Conservation (phyloP, 1,140 invertebrate species). For the Chironomus striatipennis region DNA sequence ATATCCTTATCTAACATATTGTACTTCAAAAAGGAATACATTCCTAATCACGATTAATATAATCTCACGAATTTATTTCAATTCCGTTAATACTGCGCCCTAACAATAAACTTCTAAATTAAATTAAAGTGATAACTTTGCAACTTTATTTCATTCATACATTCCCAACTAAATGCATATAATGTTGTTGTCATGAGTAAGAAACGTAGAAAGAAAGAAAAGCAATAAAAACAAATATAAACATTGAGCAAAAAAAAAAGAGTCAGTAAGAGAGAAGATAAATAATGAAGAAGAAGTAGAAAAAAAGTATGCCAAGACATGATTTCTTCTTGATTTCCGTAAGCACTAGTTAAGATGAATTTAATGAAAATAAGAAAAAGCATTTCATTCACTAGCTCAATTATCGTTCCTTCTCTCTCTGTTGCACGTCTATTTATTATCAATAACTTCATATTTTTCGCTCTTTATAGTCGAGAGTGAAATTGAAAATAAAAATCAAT, state of each 20-base stretch:
- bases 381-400: neutral
- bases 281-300: neutral
- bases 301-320: conserved; percentile 19
- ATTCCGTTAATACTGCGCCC: too few relatives aligned
- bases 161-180: too few relatives aligned
- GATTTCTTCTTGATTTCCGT: conserved; percentile 22
- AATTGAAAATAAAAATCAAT: neutral
- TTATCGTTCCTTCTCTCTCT: neutral
- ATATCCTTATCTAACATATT: too few relatives aligned
- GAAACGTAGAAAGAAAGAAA: neutral
- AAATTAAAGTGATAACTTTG: too few relatives aligned
- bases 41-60: too few relatives aligned
- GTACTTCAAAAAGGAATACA: too few relatives aligned
- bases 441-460: neutral
- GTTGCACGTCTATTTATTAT: neutral
- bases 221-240: neutral
- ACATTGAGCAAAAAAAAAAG: neutral
- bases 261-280: neutral
- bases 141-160: too few relatives aligned
- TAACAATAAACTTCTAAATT: too few relatives aligned
- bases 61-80: too few relatives aligned
- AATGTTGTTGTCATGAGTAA: too few relatives aligned
- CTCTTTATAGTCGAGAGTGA: neutral
- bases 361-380: neutral
- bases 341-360: conserved; percentile 22